Evolutionary conservation across 2,888 invertebrate genomes (phyloP), one percentile per base, ranked within the genome.

Genomic region (Clistopyga incitator): DNA sequence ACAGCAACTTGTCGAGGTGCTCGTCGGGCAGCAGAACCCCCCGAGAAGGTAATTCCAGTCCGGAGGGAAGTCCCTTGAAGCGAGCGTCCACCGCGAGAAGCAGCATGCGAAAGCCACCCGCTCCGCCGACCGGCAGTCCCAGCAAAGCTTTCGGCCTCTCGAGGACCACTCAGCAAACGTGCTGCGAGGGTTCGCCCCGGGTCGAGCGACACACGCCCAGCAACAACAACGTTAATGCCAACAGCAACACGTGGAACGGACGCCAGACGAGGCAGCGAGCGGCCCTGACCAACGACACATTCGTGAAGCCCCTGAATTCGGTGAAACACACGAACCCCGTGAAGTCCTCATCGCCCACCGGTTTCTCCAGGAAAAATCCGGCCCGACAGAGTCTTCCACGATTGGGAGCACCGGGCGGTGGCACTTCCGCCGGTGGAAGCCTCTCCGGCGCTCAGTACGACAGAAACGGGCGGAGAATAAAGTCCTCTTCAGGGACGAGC

Each of bases 221-320:
- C 0, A 67, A 42, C 52, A 78, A 71, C 52, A 74, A 78, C n/a
- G 15, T 10, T 4, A 75, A 71, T 6, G 29, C 94, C 59, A 90
- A 95, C 1, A 95, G 95, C 77, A 96, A 96, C 87, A 97, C 97
- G 0, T 97, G 97, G 97, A 96, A 95, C 84, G 97, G 97, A 0
- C 94, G 97, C 50, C 94, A 92, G 78, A 75, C 88, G 0, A 88
- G 86, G 45, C 90, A 92, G 23, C 87, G 95, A 3, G 94, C 95
- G 0, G 94, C 94, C 1, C 90, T 95, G 80, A 95, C 95, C 1
- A 94, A 95, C 34, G 96, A 96, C 85, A 96, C 96, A 0, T 97
- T 96, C 71, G 94, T 88, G n/a, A 89, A 82, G 56, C 91, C 91
- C 0, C 87, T 86, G 25, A 80, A 88, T 1, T 77, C 90, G 3